A percentile compares a stretch with the other conserved stretches of the same genome.
Evolutionary conservation across 2,113 vertebrate species (phyloP).

Genomic region (Manacus vitellinus): DNA sequence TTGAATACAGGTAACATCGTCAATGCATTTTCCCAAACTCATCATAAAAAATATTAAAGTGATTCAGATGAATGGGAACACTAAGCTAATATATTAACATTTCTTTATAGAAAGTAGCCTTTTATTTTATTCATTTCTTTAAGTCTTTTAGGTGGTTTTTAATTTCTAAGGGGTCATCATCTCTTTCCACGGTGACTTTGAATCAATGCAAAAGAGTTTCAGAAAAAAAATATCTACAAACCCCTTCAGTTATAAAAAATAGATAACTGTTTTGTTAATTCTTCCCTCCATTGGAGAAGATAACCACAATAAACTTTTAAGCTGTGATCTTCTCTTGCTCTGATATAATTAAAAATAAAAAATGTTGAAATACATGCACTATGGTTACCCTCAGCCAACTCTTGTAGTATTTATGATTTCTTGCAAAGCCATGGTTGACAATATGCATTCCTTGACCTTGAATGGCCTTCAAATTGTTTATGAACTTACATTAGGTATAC

Average conservation of each 20-base stretch:
- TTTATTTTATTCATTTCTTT: background rate
- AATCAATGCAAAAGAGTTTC: background rate
- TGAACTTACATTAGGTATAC: background rate
- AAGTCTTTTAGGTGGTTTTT: background rate
- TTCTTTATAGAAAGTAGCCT: background rate
- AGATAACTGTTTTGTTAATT: background rate
- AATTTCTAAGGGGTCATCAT: background rate
- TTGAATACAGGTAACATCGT: background rate
- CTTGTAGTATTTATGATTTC: background rate
- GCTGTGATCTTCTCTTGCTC: background rate
- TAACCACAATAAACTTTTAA: background rate
- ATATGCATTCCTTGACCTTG: background rate
- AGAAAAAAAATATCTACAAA: background rate
- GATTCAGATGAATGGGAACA: background rate
- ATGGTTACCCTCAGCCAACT: background rate
- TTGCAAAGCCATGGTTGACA: background rate
- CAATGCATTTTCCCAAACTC: background rate
- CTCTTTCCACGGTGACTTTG: background rate
- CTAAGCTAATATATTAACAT: background rate
- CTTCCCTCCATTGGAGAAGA: background rate
- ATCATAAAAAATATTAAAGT: background rate
- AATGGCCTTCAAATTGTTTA: background rate
- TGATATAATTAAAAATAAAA: background rate
- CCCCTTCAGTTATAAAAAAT: background rate
- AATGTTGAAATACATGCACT: background rate